These are phyloP conservation scores for Eremophila alpestris DNA, from an alignment of 2,797 vertebrate species.

Conservation along the genomic window DNA sequence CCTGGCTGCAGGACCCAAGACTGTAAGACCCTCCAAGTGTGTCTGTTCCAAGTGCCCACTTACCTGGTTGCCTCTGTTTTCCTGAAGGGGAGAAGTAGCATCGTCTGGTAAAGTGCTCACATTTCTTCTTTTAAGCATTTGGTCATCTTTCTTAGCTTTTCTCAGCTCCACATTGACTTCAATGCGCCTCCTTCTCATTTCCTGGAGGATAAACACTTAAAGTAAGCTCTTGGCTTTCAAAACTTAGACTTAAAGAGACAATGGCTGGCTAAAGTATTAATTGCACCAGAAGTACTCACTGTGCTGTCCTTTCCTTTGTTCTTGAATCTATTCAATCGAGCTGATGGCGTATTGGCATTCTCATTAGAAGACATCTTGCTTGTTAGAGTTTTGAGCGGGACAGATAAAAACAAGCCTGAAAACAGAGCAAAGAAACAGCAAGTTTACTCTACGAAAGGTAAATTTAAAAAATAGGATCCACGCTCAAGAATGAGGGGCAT, in stretches of 20 bases:
- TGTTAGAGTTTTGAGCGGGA: background rate
- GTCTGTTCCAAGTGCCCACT: background rate
- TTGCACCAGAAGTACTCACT: conserved; percentile 75
- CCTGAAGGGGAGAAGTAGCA: conserved; percentile 92
- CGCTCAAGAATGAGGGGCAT: accelerated
- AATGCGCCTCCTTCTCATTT: conserved; percentile 90
- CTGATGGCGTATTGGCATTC: conserved; percentile 76
- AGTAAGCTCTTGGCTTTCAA: background rate
- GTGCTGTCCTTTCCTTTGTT: conserved; percentile 94
- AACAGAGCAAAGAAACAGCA: background rate
- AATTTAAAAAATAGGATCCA: background rate
- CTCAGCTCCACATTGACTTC: conserved; percentile 97
- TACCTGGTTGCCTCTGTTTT: conserved; percentile 90
- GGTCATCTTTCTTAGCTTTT: conserved; percentile 97
- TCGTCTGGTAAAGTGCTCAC: conserved; percentile 88
- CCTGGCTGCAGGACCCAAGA: background rate
- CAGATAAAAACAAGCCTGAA: background rate
- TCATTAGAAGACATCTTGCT: conserved; percentile 85
- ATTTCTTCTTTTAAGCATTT: conserved; percentile 96
- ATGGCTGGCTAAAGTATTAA: background rate
- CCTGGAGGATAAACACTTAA: conserved; percentile 56
- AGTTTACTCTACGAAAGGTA: background rate
- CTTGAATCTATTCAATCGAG: conserved; percentile 91
- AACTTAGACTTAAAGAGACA: background rate
- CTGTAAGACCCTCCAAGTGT: accelerated